Percentiles rank a stretch among this genome's conserved stretches.
These are phyloP conservation scores for Rosalia funebris DNA, from an alignment of 2,888 invertebrate species.

Conservation along the genomic window DNA sequence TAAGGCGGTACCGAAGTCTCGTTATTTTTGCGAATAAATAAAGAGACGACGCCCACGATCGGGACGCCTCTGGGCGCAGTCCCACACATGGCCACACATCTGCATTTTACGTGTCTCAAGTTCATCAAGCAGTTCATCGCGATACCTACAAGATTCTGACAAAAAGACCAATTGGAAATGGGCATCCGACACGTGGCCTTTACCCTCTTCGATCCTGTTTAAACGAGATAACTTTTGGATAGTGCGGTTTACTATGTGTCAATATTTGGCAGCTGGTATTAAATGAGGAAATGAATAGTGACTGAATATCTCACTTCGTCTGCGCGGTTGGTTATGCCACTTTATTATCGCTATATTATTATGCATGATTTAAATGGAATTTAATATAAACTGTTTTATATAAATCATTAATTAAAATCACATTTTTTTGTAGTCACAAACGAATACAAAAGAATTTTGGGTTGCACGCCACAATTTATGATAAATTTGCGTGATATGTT, in stretches of 20 bases:
- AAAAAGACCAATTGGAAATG: conserved; percentile 13
- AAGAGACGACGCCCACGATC: neutral
- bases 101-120: conserved; percentile 10
- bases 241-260: conserved; percentile 1
- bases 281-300: too few relatives aligned
- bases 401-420: too few relatives aligned
- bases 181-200: conserved; percentile 15
- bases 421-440: too few relatives aligned
- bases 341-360: too few relatives aligned
- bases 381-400: too few relatives aligned
- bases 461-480: too few relatives aligned
- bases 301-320: too few relatives aligned
- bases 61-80: conserved; percentile 9
- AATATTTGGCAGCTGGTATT: conserved; percentile 11
- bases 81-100: conserved; percentile 1
- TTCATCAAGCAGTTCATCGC: conserved; percentile 6
- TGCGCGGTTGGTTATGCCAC: too few relatives aligned
- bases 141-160: conserved; percentile 8
- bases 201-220: conserved; percentile 17
- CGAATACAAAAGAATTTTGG: too few relatives aligned
- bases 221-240: conserved; percentile 21
- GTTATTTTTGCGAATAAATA: neutral
- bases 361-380: too few relatives aligned
- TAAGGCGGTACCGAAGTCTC: neutral
- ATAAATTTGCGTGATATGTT: too few relatives aligned